Evolutionary conservation across 2,113 vertebrate genomes (phyloP).

Genomic region (Todiramphus saurophagus): DNA sequence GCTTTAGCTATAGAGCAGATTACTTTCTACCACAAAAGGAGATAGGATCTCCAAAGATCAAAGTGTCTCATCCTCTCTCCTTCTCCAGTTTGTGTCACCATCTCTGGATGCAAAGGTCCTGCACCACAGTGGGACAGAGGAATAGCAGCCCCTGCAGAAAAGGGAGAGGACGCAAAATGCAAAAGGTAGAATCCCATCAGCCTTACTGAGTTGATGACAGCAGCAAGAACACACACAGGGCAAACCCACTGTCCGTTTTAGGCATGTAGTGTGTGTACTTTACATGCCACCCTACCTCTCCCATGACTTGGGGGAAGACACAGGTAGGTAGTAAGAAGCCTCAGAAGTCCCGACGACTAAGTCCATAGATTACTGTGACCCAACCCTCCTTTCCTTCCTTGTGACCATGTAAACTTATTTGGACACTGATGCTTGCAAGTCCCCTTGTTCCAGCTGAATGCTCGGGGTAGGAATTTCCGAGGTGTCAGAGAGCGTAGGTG

Average conservation of each 20-base stretch:
- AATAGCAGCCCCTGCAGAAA: background rate
- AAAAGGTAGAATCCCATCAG: background rate
- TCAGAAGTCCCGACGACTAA: background rate
- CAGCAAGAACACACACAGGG: background rate
- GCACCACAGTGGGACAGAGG: rapidly evolving
- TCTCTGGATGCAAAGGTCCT: background rate
- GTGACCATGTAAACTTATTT: background rate
- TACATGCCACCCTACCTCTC: background rate
- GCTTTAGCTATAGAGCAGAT: background rate
- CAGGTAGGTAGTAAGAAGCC: background rate
- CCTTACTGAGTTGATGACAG: background rate
- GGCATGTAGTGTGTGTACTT: background rate
- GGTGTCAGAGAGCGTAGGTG: background rate
- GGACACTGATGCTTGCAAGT: background rate
- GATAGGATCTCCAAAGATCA: background rate
- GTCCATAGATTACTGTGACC: background rate
- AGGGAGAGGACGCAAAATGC: background rate
- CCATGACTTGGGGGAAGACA: background rate
- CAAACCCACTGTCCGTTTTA: background rate
- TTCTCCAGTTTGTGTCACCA: background rate
- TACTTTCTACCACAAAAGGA: background rate
- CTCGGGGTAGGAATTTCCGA: background rate
- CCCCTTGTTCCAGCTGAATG: background rate
- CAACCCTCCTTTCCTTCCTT: background rate
- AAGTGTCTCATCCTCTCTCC: background rate